Base-by-base conservation (phyloP, 2,888 invertebrate species). In the Catocala sponsa region DNA sequence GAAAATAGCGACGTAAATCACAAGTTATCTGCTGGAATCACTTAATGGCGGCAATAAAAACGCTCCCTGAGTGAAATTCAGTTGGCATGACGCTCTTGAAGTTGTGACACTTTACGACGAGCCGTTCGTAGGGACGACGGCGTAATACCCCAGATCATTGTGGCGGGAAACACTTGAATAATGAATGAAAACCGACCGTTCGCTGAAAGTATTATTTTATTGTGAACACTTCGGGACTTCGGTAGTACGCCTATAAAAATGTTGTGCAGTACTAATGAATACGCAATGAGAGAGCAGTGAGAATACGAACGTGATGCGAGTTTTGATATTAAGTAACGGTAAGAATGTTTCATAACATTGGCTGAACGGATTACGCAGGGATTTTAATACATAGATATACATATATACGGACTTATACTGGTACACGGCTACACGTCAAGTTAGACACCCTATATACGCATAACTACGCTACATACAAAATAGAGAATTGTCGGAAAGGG, bases 151-250 rank as follows among this genome's bases (percentile, higher is more conserved):
- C 35, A 38, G 33, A 48, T 55, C 59, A 56, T 56, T 50, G 50
- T 33, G 41, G 42, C n/a, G n/a, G n/a, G 7, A 35, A 52, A 49
- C 44, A 60, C 44, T 11, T 71, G 65, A 71, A 71, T 70, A 70
- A 68, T 63, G 58, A 70, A 70, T 67, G 61, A 54, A 55, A 62
- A 12, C 15, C 54, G 49, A 51, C 62, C 59, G 72, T 61, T 64
- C 60, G 59, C 59, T 60, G 57, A 48, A 68, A 68, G 68, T 59
- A 64, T 68, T 64, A 71, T 69, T 76, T 73, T 73, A 76, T 63
- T 65, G 62, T 65, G 41, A 49, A 35, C 15, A 46, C 32, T 46
- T 54, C 5, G 11, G 54, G 33, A 53, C 43, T 15, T 9, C 32
- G 33, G 44, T 43, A 5, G 41, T 35, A 38, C 0, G 48, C 33